These are phyloP conservation scores for Climacteris rufus DNA, from an alignment of 2,113 vertebrate species.

Conservation along the genomic window DNA sequence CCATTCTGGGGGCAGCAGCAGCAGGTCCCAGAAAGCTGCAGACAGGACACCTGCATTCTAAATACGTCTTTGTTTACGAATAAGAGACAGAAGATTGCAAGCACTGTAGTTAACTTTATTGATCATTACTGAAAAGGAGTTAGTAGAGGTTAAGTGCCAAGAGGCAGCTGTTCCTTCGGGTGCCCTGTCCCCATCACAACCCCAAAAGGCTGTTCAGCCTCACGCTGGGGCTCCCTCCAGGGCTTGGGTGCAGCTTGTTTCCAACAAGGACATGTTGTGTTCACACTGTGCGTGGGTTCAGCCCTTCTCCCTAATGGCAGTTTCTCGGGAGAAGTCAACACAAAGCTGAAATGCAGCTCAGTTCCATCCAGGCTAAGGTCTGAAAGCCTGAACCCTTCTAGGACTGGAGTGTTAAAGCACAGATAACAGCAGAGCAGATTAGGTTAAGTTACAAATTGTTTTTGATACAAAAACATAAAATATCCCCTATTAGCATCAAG, in stretches of 20 bases:
- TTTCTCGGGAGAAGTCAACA: background rate
- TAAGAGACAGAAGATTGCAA: background rate
- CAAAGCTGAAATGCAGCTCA: background rate
- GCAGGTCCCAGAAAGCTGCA: background rate
- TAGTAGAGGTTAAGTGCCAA: background rate
- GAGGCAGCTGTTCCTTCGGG: background rate
- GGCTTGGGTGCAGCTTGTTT: background rate
- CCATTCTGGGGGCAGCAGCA: background rate
- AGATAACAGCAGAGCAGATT: background rate
- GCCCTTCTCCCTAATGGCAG: background rate
- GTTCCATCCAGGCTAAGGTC: background rate
- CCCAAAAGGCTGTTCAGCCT: background rate
- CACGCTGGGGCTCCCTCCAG: background rate
- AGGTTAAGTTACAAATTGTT: constrained; percentile 44
- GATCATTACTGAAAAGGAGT: background rate
- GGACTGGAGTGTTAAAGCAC: background rate
- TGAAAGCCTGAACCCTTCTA: background rate
- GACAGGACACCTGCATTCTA: rapidly evolving
- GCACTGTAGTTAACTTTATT: background rate
- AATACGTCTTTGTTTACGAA: background rate
- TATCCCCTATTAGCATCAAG: constrained; percentile 46
- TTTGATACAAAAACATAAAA: constrained; percentile 68
- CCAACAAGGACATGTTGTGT: background rate
- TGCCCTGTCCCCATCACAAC: background rate
- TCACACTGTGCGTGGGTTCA: background rate